Evolutionary conservation across 2,797 vertebrate genomes (phyloP).

Genomic region (Sebastes glaucus): DNA sequence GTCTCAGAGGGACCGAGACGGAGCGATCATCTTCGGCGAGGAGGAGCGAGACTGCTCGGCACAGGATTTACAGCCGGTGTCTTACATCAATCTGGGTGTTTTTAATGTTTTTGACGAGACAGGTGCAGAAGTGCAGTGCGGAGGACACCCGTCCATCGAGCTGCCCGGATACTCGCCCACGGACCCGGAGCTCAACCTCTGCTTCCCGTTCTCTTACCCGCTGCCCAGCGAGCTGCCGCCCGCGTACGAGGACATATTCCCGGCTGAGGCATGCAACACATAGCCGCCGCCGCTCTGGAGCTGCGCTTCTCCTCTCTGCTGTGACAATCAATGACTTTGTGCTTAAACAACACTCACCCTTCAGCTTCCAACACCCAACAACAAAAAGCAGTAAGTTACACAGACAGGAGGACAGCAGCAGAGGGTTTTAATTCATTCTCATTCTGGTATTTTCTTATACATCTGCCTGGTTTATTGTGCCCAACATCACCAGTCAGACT

Average conservation of each 20-base stretch:
- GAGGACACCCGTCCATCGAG: constrained; percentile 93
- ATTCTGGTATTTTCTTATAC: constrained; percentile 37
- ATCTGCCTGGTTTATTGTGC: constrained; percentile 3
- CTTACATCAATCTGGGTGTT: constrained; percentile 92
- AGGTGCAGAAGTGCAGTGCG: constrained; percentile 89
- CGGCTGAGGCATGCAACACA: constrained; percentile 81
- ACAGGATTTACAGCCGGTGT: constrained; percentile 87
- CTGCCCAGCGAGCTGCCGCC: constrained; percentile 89
- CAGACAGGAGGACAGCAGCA: constrained; percentile 30
- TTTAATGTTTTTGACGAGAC: constrained; percentile 87
- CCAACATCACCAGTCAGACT: constrained; percentile 33
- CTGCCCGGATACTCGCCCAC: constrained; percentile 92
- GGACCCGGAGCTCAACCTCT: constrained; percentile 90
- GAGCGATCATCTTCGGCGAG: constrained; percentile 86
- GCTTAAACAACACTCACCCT: constrained; percentile 20
- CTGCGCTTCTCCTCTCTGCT: constrained; percentile 56
- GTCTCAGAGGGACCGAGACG: constrained; percentile 82
- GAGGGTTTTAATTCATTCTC: constrained; percentile 21
- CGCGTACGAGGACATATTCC: constrained; percentile 92
- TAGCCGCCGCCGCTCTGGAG: constrained; percentile 63
- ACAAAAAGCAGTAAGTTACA: constrained; percentile 46
- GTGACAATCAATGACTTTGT: constrained; percentile 80
- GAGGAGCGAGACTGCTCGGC: constrained; percentile 88
- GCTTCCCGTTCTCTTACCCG: constrained; percentile 92
- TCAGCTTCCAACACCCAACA: not conserved